phyloP scores from a whole-genome alignment of 2,797 vertebrate genomes.

The Brachymystax lenok region DNA sequence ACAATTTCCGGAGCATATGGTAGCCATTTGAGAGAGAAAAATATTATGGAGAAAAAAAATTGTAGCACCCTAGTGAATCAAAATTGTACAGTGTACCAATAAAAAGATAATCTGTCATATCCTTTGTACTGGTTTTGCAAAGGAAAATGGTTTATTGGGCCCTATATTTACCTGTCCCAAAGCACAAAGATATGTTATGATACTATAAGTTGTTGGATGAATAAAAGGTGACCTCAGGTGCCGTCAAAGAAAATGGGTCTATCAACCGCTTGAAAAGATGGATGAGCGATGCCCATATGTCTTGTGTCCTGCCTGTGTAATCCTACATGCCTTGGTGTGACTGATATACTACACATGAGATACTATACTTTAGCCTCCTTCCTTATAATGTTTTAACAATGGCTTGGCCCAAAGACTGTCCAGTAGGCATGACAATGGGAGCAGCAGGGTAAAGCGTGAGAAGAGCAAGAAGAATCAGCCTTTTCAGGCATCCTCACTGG shows the following conservation, averaged over 20 bases:
- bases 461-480: neutral
- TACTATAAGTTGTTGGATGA: neutral
- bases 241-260: neutral
- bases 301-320: neutral
- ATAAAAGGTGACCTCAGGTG: neutral
- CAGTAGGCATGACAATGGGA: neutral
- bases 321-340: neutral
- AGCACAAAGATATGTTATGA: neutral
- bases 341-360: neutral
- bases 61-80: conserved; percentile 61
- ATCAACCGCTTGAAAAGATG: neutral
- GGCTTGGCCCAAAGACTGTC: neutral
- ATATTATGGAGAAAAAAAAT: conserved; percentile 22
- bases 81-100: conserved; percentile 69
- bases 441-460: neutral
- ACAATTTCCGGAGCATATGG: conserved; percentile 59
- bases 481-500: neutral
- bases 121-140: conserved; percentile 1
- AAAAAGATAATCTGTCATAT: conserved; percentile 58
- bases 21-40: conserved; percentile 39
- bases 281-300: too few species aligned
- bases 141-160: neutral
- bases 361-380: neutral
- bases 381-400: neutral
- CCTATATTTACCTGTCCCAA: neutral